A percentile compares a stretch with the other conserved stretches of the same genome.
Evolutionary conservation across 2,888 invertebrate species (phyloP).

Genomic region (Malthinus flaveolus): DNA sequence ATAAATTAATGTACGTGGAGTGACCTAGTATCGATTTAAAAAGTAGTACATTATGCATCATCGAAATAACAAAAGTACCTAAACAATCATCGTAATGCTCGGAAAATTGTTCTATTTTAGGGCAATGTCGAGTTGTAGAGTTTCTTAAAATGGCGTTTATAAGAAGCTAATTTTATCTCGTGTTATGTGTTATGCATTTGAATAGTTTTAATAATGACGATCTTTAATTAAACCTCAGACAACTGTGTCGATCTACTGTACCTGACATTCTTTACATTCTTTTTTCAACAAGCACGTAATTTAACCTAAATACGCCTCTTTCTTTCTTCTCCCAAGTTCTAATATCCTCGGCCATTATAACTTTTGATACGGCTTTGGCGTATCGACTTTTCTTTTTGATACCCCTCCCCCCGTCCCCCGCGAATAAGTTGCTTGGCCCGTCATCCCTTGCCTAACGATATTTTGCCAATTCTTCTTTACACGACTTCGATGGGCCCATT

Average conservation of each 20-base stretch:
- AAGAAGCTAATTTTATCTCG: not conserved
- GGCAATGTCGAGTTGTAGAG: not conserved
- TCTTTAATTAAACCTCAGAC: constrained; percentile 17
- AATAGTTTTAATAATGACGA: too few relatives aligned
- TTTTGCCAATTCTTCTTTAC: too few relatives aligned
- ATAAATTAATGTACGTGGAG: not conserved
- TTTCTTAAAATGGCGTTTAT: not conserved
- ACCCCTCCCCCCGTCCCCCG: too few relatives aligned
- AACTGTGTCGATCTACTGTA: constrained; percentile 34
- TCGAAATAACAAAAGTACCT: not conserved
- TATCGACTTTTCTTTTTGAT: too few relatives aligned
- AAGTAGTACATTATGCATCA: constrained; percentile 1
- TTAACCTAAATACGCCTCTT: constrained; percentile 23
- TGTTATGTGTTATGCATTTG: too few relatives aligned
- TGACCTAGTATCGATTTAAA: constrained; percentile 1
- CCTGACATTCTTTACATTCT: constrained; percentile 36
- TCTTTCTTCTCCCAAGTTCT: not conserved
- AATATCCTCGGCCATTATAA: too few relatives aligned
- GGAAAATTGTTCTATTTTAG: too few relatives aligned
- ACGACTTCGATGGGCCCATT: too few relatives aligned
- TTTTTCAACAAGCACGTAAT: constrained; percentile 18
- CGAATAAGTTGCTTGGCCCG: too few relatives aligned
- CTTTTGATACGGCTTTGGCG: too few relatives aligned
- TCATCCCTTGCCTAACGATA: too few relatives aligned
- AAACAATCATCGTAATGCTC: too few relatives aligned